phyloP scores from a whole-genome alignment of 2,113 vertebrate genomes.

The Lamprotornis superbus region DNA sequence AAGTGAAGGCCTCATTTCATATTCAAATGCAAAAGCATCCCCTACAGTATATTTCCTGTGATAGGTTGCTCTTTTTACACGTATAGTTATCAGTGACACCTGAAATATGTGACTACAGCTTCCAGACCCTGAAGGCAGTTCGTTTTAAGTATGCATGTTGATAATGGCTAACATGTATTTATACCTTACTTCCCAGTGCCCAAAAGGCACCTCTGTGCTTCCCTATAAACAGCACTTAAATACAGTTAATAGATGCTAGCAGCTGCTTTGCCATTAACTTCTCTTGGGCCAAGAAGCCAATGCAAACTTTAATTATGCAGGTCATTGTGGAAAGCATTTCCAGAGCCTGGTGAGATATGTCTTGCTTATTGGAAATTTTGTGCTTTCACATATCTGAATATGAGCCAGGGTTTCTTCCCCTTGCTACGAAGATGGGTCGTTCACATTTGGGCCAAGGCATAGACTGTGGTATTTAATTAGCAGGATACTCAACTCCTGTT shows the following conservation, averaged over 20 bases:
- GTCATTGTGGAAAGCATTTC: not conserved
- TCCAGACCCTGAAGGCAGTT: not conserved
- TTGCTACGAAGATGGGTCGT: not conserved
- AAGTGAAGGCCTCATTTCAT: not conserved
- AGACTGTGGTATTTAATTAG: not conserved
- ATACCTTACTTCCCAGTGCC: not conserved
- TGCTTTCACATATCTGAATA: not conserved
- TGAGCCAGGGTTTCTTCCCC: not conserved
- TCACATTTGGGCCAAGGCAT: not conserved
- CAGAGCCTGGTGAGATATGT: rapidly evolving
- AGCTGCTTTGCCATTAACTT: constrained; percentile 6
- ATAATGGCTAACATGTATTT: not conserved
- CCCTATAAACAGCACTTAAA: not conserved
- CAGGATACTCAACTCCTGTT: not conserved
- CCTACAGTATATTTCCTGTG: not conserved
- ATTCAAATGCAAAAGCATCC: not conserved
- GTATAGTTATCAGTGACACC: not conserved
- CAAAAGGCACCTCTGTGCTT: not conserved
- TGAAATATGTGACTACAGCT: not conserved
- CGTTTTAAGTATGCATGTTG: not conserved
- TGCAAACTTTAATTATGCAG: constrained; percentile 3
- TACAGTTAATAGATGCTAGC: not conserved
- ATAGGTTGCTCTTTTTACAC: not conserved
- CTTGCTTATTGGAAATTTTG: not conserved
- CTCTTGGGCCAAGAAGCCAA: not conserved